Evolutionary conservation across 1,140 invertebrate species (phyloP).

Genomic region (Cotesia glomerata): DNA sequence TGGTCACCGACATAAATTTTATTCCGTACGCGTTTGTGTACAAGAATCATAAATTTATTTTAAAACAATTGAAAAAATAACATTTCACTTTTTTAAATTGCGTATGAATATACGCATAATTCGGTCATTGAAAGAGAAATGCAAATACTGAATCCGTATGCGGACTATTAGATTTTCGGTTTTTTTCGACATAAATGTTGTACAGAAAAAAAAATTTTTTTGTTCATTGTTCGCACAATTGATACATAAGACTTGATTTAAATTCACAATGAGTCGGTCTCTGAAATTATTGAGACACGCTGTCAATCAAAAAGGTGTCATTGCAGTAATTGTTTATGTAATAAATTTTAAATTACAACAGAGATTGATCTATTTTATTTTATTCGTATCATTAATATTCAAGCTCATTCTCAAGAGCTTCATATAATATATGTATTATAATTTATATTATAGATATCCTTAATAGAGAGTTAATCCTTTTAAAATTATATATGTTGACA

Average conservation of each 20-base stretch:
- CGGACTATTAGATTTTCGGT: too few species aligned
- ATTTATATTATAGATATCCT: too few species aligned
- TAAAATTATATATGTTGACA: too few species aligned
- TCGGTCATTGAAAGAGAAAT: too few species aligned
- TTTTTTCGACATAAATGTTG: too few species aligned
- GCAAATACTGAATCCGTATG: too few species aligned
- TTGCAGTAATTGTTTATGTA: neutral
- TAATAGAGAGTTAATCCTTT: too few species aligned
- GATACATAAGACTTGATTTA: neutral
- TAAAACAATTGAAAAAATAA: neutral
- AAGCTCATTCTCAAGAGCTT: neutral
- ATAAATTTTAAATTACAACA: neutral
- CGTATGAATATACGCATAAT: too few species aligned
- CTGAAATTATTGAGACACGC: neutral
- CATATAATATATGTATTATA: too few species aligned
- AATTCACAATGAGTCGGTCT: neutral
- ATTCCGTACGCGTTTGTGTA: conserved; percentile 21
- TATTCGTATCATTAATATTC: neutral
- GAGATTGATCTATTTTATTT: neutral
- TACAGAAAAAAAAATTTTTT: too few species aligned
- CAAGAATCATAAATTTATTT: neutral
- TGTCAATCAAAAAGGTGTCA: conserved; percentile 10
- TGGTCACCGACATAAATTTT: conserved; percentile 13
- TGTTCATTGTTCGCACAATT: too few species aligned
- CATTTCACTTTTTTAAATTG: neutral